phyloP scores from a whole-genome alignment of 1,140 invertebrate species.

The Olivierus martensii region DNA sequence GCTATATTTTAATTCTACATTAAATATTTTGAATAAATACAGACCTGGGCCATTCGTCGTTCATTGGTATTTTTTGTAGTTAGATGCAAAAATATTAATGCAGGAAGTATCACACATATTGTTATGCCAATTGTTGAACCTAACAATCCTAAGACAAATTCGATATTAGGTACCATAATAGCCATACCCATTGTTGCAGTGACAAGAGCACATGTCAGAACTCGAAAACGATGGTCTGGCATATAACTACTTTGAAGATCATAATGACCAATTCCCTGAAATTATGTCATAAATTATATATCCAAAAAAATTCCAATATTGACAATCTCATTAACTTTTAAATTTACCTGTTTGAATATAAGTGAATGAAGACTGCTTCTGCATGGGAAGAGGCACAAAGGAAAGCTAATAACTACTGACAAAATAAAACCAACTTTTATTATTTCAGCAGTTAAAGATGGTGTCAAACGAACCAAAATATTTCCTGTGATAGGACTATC shows the following conservation, averaged over 20 bases:
- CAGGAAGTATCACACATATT: constrained; percentile 83
- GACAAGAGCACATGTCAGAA: constrained; percentile 20
- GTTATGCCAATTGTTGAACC: constrained; percentile 91
- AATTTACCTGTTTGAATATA: constrained; percentile 40
- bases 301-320: background rate
- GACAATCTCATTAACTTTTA: background rate
- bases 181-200: constrained; percentile 21
- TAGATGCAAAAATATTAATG: constrained; percentile 42
- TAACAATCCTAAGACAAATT: constrained; percentile 78
- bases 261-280: constrained; percentile 17
- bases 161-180: constrained; percentile 70
- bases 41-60: constrained; percentile 33
- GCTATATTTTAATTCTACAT: too few relatives aligned
- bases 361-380: constrained; percentile 84
- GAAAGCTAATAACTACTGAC: constrained; percentile 89
- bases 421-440: constrained; percentile 90
- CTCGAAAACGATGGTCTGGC: constrained; percentile 21
- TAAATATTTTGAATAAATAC: too few relatives aligned
- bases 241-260: constrained; percentile 17
- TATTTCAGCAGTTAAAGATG: constrained; percentile 61
- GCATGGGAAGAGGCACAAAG: constrained; percentile 91
- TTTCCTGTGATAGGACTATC: constrained; percentile 57
- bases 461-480: constrained; percentile 69
- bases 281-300: background rate
- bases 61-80: constrained; percentile 33